Conservation (phyloP, 2,113 vertebrate genomes). For the Peromyscus polionotus region DNA sequence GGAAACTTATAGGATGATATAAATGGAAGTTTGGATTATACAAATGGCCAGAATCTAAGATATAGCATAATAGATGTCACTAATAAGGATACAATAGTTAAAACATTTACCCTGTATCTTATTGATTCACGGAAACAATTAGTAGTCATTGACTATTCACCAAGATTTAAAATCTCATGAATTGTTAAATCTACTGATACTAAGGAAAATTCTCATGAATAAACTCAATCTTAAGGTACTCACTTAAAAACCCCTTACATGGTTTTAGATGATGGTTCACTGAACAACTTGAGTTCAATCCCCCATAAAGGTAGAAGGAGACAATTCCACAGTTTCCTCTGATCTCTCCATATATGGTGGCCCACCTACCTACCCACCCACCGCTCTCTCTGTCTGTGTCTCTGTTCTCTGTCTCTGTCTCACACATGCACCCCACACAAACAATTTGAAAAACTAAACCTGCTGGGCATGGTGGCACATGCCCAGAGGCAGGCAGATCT, state of each 20-base stretch:
- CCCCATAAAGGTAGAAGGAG: not conserved
- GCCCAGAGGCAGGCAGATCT: not conserved
- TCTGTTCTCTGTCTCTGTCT: not conserved
- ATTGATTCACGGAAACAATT: conserved; percentile 18
- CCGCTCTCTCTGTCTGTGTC: not conserved
- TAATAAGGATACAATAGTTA: conserved; percentile 8
- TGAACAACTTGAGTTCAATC: not conserved
- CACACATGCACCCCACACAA: not conserved
- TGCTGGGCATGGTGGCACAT: not conserved
- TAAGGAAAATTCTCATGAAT: not conserved
- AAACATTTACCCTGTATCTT: conserved; percentile 47
- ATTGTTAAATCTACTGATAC: not conserved
- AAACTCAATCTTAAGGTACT: conserved; percentile 11
- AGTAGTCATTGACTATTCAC: conserved; percentile 1
- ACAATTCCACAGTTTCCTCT: not conserved
- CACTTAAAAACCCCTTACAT: not conserved
- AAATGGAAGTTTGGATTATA: conserved; percentile 60
- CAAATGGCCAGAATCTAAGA: conserved; percentile 17
- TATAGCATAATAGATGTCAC: not conserved
- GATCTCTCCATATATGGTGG: not conserved
- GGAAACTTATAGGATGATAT: conserved; percentile 64
- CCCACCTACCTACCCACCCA: not conserved
- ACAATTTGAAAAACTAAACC: not conserved
- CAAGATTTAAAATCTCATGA: conserved; percentile 19
- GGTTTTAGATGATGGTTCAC: not conserved